These are phyloP conservation scores for Megaceryle alcyon DNA, from an alignment of 2,797 vertebrate genomes.

Conservation along the genomic window DNA sequence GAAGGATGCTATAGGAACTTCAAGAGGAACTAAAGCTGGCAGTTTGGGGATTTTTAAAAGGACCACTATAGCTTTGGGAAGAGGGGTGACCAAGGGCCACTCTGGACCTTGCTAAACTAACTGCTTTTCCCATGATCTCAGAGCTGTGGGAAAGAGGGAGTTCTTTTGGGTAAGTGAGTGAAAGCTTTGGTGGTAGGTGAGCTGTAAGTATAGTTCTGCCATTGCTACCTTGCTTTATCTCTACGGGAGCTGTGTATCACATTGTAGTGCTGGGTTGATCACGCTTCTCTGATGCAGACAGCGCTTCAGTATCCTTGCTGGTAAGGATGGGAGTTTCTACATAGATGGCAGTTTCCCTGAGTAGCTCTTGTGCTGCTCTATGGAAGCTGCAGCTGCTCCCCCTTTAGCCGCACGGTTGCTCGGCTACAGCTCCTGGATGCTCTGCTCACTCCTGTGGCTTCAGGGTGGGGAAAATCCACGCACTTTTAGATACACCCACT, in stretches of 20 bases:
- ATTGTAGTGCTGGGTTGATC: not conserved
- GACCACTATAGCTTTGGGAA: not conserved
- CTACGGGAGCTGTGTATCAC: not conserved
- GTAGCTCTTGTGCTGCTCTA: not conserved
- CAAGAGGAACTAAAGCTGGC: not conserved
- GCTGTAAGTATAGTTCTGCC: not conserved
- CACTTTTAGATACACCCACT: not conserved
- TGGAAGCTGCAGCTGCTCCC: not conserved
- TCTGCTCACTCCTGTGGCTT: not conserved
- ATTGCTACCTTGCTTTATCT: not conserved
- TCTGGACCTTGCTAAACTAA: not conserved
- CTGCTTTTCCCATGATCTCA: not conserved
- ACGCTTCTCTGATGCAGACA: not conserved
- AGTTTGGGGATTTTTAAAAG: not conserved
- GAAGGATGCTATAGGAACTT: not conserved
- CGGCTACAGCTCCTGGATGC: not conserved
- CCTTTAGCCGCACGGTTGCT: not conserved
- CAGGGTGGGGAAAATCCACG: not conserved
- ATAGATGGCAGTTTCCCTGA: fast-evolving
- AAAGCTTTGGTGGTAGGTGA: not conserved
- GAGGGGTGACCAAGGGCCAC: not conserved
- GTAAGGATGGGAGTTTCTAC: not conserved
- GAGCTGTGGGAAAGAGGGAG: not conserved
- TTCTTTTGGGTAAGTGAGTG: not conserved
- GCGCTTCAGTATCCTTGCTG: not conserved